Base-by-base conservation (phyloP, 2,888 invertebrate species). In the Caenorhabditis doughertyi region DNA sequence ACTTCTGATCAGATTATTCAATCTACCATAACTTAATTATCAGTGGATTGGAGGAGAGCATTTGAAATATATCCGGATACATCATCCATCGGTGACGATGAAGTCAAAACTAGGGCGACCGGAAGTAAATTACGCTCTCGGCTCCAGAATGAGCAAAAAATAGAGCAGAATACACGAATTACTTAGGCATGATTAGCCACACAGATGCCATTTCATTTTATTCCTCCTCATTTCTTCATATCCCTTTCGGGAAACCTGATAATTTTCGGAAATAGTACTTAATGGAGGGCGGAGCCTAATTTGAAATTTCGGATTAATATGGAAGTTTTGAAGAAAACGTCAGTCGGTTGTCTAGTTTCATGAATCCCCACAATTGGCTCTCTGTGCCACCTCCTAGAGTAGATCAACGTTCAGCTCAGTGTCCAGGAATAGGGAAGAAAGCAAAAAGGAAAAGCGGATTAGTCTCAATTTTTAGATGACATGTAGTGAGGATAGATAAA, bases 81-180 rank as follows among this genome's bases (percentile, higher is more conserved):
- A 68, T 67, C 55, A 68, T 27, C 16, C 44, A 23, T n/a, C 21
- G 47, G 21, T 23, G 32, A 32, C 39, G 60, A 60, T 39, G 58
- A 2, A 47, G 51, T 27, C 49, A 25, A 44, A 29, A 60, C 23
- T 39, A 29, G 23, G 68, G 27, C 70, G 72, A 72, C 74, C 74
- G 65, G 64, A 74, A 74, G 74, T 65, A 56, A 62, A 74, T 62
- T 62, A 64, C 44, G 55, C 51, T 51, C 29, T 5, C 8, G 39
- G 47, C 51, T 53, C 29, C 42, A 25, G 18, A 47, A 18, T 27
- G 53, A 65, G 62, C 29, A 74, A 65, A 55, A 73, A 64, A 64
- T 53, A 53, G 64, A 64, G 74, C 65, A 62, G 72, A 71, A 71
- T 60, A 55, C 73, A 73, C 64, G 65, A 74, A 74, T 74, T 74